A percentile compares a stretch with the other conserved stretches of the same genome.
These are phyloP conservation scores for Talpa occidentalis DNA, from an alignment of 2,113 vertebrate genomes.

Conservation along the genomic window DNA sequence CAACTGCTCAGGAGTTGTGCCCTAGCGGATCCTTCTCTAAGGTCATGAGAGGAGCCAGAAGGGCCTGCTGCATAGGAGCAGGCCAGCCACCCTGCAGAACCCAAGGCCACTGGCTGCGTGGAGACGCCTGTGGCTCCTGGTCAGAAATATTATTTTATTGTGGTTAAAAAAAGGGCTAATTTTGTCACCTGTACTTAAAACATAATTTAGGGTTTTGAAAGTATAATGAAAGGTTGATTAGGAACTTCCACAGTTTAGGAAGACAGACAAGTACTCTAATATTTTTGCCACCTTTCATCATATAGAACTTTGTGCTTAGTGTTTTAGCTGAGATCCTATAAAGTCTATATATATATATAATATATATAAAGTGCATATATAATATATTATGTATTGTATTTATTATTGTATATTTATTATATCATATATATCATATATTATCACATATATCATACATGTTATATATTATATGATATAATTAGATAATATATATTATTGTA, in stretches of 20 bases:
- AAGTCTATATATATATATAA: too few relatives aligned
- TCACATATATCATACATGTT: too few relatives aligned
- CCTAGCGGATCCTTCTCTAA: accelerated
- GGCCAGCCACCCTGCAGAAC: not conserved
- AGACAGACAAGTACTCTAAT: not conserved
- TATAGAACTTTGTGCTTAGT: not conserved
- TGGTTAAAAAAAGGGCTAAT: not conserved
- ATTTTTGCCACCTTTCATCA: not conserved
- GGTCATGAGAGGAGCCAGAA: not conserved
- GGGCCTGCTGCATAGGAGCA: accelerated
- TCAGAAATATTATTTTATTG: not conserved
- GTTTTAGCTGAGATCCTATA: not conserved
- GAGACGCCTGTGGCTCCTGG: not conserved
- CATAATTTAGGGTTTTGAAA: not conserved
- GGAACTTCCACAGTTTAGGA: not conserved
- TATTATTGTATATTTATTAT: too few relatives aligned
- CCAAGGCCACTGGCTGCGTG: not conserved
- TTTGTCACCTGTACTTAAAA: not conserved
- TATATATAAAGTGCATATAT: too few relatives aligned
- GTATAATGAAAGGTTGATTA: not conserved
- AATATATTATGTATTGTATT: too few relatives aligned
- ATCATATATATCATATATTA: too few relatives aligned
- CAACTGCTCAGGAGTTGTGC: not conserved
- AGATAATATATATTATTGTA: too few relatives aligned
- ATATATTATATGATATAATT: too few relatives aligned